Evolutionary conservation across 1,140 invertebrate genomes (phyloP).

Genomic region (Littorina saxatilis): DNA sequence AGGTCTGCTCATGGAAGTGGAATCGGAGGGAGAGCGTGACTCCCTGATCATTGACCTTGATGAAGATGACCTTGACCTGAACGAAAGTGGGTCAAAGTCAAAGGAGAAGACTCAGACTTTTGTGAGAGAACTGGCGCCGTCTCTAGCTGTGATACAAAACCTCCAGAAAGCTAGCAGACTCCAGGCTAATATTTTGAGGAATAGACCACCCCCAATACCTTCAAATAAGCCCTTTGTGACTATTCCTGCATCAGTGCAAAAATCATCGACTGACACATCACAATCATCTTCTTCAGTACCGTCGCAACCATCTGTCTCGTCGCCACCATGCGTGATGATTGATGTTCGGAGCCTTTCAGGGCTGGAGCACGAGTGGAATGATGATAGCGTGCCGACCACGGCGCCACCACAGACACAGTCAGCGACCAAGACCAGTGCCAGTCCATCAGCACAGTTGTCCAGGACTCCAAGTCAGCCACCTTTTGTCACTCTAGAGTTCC

Average conservation of each 20-base stretch:
- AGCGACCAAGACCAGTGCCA: background rate
- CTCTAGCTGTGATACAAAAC: background rate
- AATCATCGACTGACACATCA: no score
- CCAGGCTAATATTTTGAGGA: no score
- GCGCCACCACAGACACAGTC: background rate
- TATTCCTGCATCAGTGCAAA: no score
- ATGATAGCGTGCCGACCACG: background rate
- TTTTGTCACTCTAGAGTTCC: no score
- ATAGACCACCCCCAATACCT: no score
- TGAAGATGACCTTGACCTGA: conserved; percentile 21
- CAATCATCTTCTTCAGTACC: conserved; percentile 2
- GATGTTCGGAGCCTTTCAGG: conserved; percentile 2
- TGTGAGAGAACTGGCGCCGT: conserved; percentile 12
- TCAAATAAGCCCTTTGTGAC: no score
- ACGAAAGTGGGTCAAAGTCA: background rate
- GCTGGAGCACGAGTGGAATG: background rate
- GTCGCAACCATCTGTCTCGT: background rate
- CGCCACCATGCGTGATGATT: background rate
- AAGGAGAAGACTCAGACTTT: background rate
- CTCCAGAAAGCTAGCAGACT: background rate
- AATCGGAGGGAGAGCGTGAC: conserved; percentile 30
- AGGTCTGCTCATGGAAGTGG: conserved; percentile 51
- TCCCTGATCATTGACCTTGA: conserved; percentile 24
- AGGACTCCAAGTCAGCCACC: no score
- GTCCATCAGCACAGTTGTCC: background rate